Evolutionary conservation across 2,797 vertebrate species (phyloP).

Genomic region (Urosaurus nigricauda): DNA sequence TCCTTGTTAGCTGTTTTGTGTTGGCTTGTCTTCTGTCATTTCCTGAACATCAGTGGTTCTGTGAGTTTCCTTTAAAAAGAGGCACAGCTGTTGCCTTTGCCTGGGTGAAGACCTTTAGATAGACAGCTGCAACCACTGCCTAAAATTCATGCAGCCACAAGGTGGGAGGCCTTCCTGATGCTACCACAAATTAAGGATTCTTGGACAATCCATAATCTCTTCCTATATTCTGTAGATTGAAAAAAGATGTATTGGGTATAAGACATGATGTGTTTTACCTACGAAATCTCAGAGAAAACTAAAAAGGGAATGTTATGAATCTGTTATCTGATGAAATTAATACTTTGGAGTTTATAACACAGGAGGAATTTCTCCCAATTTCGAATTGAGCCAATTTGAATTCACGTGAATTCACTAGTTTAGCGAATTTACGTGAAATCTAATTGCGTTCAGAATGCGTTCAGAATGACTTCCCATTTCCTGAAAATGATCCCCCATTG

Average conservation of each 20-base stretch:
- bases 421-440: no score
- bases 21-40: not conserved
- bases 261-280: no score
- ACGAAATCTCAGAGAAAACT: not conserved
- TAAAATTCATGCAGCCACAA: not conserved
- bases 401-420: no score
- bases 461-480: no score
- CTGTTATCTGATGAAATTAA: not conserved
- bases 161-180: not conserved
- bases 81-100: not conserved
- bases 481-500: no score
- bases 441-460: no score
- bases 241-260: not conserved
- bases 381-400: no score
- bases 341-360: no score
- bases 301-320: not conserved
- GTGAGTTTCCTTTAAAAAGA: not conserved
- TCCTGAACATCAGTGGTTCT: not conserved
- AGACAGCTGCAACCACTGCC: not conserved
- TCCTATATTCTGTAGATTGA: not conserved
- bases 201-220: not conserved
- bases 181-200: not conserved
- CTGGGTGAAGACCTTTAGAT: not conserved
- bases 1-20: not conserved
- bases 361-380: no score